These are phyloP conservation scores for Crotalus helleri DNA, from an alignment of 2,113 vertebrate species.

Conservation along the genomic window DNA sequence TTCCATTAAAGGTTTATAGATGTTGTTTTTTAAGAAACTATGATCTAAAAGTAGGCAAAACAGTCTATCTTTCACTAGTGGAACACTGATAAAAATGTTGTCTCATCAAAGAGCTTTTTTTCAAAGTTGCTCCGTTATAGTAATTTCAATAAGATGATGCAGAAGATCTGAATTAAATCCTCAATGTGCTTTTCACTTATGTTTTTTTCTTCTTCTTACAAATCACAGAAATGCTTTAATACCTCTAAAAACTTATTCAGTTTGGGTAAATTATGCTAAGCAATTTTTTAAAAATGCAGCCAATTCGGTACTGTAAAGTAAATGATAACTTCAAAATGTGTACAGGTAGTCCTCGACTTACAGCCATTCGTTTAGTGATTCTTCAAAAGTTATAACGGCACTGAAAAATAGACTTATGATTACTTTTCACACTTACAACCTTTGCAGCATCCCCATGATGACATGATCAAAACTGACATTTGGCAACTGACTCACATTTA, in stretches of 20 bases:
- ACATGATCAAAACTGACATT: not conserved
- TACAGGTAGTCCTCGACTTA: not conserved
- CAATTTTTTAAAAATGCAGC: not conserved
- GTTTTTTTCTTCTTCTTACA: too few species aligned
- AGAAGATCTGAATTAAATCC: too few species aligned
- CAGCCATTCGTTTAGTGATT: not conserved
- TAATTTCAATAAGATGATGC: too few species aligned
- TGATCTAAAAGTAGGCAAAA: not conserved
- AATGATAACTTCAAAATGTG: not conserved
- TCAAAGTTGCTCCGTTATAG: not conserved
- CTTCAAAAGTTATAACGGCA: not conserved
- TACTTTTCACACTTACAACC: not conserved
- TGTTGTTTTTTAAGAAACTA: not conserved
- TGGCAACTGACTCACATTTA: not conserved
- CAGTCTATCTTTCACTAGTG: not conserved
- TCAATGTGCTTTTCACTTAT: too few species aligned
- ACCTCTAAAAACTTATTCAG: too few species aligned
- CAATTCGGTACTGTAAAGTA: not conserved
- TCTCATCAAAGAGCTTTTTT: not conserved
- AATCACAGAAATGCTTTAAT: too few species aligned
- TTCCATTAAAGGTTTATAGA: not conserved
- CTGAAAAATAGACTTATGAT: too few species aligned
- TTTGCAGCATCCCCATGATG: not conserved
- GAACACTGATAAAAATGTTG: not conserved
- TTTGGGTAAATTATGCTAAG: not conserved